Percentiles rank a stretch among this genome's conserved stretches.
phyloP scores from a whole-genome alignment of 2,888 invertebrate genomes.

The Seladonia tumulorum region DNA sequence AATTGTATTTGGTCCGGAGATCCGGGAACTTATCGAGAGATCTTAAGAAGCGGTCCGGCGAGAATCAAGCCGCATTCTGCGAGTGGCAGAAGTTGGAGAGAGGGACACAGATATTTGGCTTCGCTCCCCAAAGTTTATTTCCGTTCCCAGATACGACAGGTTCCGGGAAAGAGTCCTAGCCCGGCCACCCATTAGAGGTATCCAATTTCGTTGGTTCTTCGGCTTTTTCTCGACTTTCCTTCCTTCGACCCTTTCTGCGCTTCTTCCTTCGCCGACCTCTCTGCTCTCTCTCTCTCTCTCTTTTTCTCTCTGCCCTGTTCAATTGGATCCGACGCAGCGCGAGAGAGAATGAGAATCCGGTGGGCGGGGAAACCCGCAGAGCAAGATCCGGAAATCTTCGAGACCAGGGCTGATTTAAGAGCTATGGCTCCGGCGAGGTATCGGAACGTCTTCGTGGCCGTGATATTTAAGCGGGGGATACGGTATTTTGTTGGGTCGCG shows the following conservation, averaged over 20 bases:
- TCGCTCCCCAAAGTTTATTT: constrained; percentile 55
- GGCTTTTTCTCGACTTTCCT: constrained; percentile 25
- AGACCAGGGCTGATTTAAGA: neutral
- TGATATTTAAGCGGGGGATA: neutral
- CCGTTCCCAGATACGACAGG: constrained; percentile 46
- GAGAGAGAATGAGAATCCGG: constrained; percentile 31
- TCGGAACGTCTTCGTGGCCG: neutral
- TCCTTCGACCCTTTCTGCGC: constrained; percentile 24
- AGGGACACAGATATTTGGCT: constrained; percentile 56
- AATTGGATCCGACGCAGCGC: constrained; percentile 52
- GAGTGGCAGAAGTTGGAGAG: constrained; percentile 45
- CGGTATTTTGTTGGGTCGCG: neutral
- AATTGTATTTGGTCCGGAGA: neutral
- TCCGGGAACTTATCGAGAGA: constrained; percentile 56
- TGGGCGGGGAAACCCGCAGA: neutral
- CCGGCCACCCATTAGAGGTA: constrained; percentile 72
- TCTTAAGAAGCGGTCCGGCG: constrained; percentile 52
- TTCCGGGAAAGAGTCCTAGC: constrained; percentile 40
- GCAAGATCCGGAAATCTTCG: neutral
- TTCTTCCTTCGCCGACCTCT: neutral
- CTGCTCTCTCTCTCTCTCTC: neutral
- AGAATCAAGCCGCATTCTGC: constrained; percentile 51
- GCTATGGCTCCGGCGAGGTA: neutral
- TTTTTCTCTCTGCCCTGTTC: constrained; percentile 47
- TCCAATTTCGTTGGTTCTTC: constrained; percentile 70